These are phyloP conservation scores for Tenodera sinensis DNA, from an alignment of 2,888 invertebrate species.

Conservation along the genomic window DNA sequence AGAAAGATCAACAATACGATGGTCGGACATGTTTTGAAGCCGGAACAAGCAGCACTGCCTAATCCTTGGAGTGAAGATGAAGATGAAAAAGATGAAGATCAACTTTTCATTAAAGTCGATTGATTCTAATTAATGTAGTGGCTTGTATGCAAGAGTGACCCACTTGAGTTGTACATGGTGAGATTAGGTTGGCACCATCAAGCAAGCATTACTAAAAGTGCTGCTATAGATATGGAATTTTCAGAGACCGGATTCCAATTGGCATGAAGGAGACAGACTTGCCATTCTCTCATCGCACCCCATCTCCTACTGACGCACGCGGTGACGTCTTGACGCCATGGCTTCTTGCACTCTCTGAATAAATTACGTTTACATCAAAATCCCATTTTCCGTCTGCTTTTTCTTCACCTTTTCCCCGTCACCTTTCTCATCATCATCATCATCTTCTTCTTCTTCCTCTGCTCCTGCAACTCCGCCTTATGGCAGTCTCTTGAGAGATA, in stretches of 20 bases:
- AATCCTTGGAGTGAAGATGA: too few relatives aligned
- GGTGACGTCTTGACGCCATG: background rate
- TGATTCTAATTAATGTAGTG: too few relatives aligned
- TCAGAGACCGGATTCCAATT: background rate
- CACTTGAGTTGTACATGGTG: background rate
- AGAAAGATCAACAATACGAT: too few relatives aligned
- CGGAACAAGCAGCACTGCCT: too few relatives aligned
- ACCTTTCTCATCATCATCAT: background rate
- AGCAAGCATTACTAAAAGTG: background rate
- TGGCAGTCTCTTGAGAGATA: background rate
- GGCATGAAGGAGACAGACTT: background rate
- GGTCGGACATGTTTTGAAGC: too few relatives aligned
- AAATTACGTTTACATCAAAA: constrained; percentile 10
- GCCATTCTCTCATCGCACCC: background rate
- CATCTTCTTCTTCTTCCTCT: background rate
- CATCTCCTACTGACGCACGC: background rate
- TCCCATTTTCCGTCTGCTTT: constrained; percentile 6
- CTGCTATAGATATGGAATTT: background rate
- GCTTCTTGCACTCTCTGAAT: background rate
- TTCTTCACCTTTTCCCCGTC: background rate
- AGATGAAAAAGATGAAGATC: too few relatives aligned
- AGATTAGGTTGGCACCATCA: background rate
- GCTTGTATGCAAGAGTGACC: too few relatives aligned
- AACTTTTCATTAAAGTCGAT: too few relatives aligned
- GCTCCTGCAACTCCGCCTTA: background rate